Evolutionary conservation across 2,113 vertebrate species (phyloP).

Genomic region (Catharus bicknelli): DNA sequence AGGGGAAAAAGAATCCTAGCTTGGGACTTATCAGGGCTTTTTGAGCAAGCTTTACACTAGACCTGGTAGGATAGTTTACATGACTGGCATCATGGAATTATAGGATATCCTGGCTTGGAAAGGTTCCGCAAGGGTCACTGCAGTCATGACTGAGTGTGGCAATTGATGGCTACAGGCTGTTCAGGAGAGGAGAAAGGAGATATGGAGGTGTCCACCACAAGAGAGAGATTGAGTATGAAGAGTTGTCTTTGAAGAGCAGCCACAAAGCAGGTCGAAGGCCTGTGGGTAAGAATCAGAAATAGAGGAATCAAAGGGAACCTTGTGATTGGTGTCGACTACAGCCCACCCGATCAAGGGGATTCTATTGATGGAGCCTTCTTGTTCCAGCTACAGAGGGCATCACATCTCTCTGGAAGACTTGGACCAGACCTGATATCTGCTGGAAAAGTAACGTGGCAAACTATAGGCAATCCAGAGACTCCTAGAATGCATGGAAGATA

Average conservation of each 20-base stretch:
- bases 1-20: background rate
- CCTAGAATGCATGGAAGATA: background rate
- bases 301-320: background rate
- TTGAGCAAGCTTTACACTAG: background rate
- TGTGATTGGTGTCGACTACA: background rate
- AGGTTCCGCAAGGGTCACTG: background rate
- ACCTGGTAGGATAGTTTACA: accelerated
- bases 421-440: background rate
- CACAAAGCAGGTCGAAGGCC: background rate
- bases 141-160: background rate
- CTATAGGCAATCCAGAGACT: background rate
- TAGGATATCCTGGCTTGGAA: background rate
- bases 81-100: background rate
- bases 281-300: background rate
- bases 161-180: background rate
- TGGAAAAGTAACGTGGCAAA: background rate
- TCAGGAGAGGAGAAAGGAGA: background rate
- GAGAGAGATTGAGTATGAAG: background rate
- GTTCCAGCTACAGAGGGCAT: background rate
- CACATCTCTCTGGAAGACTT: background rate
- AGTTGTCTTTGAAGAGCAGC: background rate
- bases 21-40: background rate
- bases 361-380: background rate
- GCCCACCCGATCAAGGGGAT: background rate
- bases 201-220: background rate